Evolutionary conservation across 2,113 vertebrate species (phyloP).

Genomic region (Callocephalon fimbriatum): DNA sequence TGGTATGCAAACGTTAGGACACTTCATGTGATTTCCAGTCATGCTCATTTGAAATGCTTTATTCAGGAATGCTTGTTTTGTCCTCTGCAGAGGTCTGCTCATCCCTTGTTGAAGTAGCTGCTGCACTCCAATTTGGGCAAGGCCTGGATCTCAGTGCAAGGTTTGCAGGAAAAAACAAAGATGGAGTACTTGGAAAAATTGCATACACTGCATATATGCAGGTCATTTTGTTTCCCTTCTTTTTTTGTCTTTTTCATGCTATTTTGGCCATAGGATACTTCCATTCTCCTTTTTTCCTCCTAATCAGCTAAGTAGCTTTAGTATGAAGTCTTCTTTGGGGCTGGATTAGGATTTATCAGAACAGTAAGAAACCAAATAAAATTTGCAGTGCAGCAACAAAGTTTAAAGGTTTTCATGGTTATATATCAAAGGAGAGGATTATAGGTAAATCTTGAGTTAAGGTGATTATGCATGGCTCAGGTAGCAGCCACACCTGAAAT

Average conservation of each 20-base stretch:
- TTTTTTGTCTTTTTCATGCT: neutral
- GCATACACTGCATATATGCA: too few relatives aligned
- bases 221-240: neutral
- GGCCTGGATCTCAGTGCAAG: neutral
- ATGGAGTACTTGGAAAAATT: neutral
- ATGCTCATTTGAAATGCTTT: neutral
- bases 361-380: neutral
- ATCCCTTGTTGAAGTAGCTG: rapidly evolving
- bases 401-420: neutral
- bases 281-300: neutral
- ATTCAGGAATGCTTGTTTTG: neutral
- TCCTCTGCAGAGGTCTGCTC: neutral
- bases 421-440: neutral
- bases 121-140: neutral
- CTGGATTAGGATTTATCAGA: neutral
- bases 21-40: rapidly evolving
- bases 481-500: neutral
- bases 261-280: neutral
- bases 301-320: neutral
- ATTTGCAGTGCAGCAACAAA: neutral
- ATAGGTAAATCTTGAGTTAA: neutral
- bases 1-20: neutral
- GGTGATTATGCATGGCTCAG: neutral
- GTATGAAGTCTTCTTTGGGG: neutral
- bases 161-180: neutral